Evolutionary conservation across 2,888 invertebrate genomes (phyloP), one percentile per base, ranked within the genome.

Genomic region (Thalpophila matura): DNA sequence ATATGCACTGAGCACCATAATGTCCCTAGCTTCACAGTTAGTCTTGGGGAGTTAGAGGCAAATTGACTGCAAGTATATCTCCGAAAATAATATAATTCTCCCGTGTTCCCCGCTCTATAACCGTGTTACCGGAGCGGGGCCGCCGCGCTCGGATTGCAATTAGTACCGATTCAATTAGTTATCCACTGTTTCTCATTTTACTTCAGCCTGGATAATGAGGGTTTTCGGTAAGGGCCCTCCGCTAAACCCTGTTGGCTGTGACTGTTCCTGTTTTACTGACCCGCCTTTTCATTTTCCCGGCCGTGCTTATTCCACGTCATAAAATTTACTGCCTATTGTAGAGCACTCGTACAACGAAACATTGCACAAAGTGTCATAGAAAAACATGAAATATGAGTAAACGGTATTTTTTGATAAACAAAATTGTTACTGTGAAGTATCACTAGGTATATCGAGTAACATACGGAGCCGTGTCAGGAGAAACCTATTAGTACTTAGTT

Each of bases 161-260:
- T 78, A 80, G 74, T 62, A 61, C 64, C 70, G 61, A 79, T 79
- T 79, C 71, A 79, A 75, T 77, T 77, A 79, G 61, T 62, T 61
- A 68, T 75, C 64, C 70, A 74, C 76, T 76, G 76, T 62, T 74
- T 74, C 70, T 74, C 55, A 66, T 78, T 79, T 71, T 63, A 71
- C 42, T 74, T 74, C 58, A 58, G 57, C 40, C 26, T 49, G 63
- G 54, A 43, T 65, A 67, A 63, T 68, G 67, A 67, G 51, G 74
- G 74, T 60, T 66, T 63, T 60, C 31, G 47, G 50, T 65, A 20
- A 65, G 37, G 40, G 42, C 38, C 29, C 49, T 53, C 51, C 45
- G 20, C 14, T 57, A 64, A 58, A 58, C 43, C 61, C 54, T 49
- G 49, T 40, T 29, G 60, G 31, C 51, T 59, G 47, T 43, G 49